phyloP scores from a whole-genome alignment of 1,140 invertebrate genomes.

The Doryteuthis pealeii region DNA sequence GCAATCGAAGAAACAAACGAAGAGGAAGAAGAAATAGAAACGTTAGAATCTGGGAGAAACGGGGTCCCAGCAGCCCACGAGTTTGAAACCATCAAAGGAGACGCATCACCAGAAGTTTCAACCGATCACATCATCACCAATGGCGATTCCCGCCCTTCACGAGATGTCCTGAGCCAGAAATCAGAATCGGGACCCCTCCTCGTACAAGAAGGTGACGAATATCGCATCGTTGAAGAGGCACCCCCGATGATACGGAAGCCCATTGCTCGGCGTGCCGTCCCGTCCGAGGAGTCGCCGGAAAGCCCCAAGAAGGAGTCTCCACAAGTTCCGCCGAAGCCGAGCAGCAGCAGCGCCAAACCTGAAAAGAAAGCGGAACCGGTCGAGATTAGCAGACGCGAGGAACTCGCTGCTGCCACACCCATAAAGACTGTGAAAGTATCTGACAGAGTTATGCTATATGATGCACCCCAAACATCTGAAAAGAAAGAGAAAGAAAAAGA shows the following conservation, averaged over 20 bases:
- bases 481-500: neutral
- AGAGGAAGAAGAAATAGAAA: neutral
- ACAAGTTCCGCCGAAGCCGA: too few species aligned
- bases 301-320: too few species aligned
- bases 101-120: neutral
- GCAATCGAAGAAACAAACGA: slow-evolving; percentile 6
- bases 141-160: neutral
- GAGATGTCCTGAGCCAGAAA: neutral
- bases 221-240: neutral
- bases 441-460: neutral
- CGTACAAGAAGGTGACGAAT: neutral
- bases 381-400: too few species aligned
- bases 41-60: neutral
- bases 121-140: neutral
- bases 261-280: neutral
- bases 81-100: neutral
- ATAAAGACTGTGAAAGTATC: slow-evolving; percentile 1
- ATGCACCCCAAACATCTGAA: neutral
- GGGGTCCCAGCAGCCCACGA: neutral
- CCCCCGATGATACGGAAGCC: neutral
- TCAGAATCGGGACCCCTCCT: neutral
- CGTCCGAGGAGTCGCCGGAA: too few species aligned
- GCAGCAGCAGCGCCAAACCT: too few species aligned
- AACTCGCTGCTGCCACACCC: too few species aligned
- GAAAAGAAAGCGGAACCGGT: too few species aligned